Percentiles rank a stretch among this genome's conserved stretches.
Evolutionary conservation across 2,797 vertebrate genomes (phyloP).

Genomic region (Potorous gilbertii): DNA sequence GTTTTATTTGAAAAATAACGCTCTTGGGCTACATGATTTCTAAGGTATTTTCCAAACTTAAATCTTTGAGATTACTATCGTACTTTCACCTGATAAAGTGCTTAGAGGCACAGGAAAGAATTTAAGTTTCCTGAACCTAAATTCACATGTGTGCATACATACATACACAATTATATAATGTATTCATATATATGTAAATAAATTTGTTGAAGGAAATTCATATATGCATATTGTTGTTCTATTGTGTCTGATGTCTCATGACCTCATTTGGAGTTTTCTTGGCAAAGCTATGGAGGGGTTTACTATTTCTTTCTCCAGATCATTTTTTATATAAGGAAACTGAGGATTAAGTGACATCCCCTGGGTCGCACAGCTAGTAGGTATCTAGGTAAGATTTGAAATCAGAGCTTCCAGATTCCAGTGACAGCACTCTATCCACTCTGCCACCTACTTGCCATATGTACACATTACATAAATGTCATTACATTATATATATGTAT

Average conservation of each 20-base stretch:
- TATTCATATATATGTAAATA: background rate
- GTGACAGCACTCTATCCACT: background rate
- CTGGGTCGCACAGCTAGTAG: background rate
- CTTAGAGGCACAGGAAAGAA: background rate
- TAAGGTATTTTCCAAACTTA: background rate
- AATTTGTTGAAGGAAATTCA: background rate
- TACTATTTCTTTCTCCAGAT: background rate
- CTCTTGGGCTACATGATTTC: background rate
- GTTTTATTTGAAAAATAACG: background rate
- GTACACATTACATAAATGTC: background rate
- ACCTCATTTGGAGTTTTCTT: background rate
- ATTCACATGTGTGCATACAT: background rate
- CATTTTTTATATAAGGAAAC: background rate
- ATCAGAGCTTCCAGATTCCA: background rate
- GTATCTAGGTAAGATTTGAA: background rate
- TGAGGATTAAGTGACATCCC: background rate
- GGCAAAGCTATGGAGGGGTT: background rate
- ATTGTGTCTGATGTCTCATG: background rate
- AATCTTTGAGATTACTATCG: background rate
- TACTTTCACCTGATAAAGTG: background rate
- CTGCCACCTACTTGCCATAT: background rate
- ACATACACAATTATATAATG: too few species aligned
- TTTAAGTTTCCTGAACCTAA: background rate
- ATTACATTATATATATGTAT: too few species aligned
- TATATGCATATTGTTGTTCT: background rate